Evolutionary conservation across 1,140 invertebrate genomes (phyloP), one percentile per base, ranked within the genome.

Genomic region (Aphidius gifuensis): DNA sequence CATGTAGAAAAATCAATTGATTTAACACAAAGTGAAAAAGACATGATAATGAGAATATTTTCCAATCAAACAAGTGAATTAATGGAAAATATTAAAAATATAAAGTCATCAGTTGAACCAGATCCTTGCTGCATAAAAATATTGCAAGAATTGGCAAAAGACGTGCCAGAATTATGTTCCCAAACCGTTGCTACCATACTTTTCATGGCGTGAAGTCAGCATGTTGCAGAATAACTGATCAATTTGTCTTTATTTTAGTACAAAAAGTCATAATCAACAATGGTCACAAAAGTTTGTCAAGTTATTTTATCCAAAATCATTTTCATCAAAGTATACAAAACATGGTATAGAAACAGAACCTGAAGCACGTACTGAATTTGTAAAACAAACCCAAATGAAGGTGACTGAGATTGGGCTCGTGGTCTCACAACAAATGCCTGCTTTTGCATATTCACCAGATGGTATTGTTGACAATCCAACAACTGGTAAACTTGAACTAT

Each of bases 361-460:
- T 23, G 3, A 23, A 44, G 65, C 62, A 23, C 21, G 56, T 21
- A 32, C 43, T 50, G 47, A 8, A 5, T 67, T 58, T 50, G 49
- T 42, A 40, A 50, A 61, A 16, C 4, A 11, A 38, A 59, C 44
- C 9, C 6, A 47, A 3, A 32, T 16, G 5, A 9, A 58, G 32
- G 58, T 64, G 16, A n/a, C 44, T 3, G 46, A 57, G 39, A 51
- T 16, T 61, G 64, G 58, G 9, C 32, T 60, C 1, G 56, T 68
- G 4, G 53, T 64, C 21, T 59, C 61, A 9, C 6, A 7, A n/a
- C 21, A 57, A 40, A 63, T 65, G 43, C 60, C 66, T 42, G 64
- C 61, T 55, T 45, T 68, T 23, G 51, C n/a, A 23, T 65, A 61
- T 38, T 63, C 57, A 9, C 61, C 66, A 4, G 64, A 68, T 65